These are phyloP conservation scores for Aphis craccivora DNA, from an alignment of 1,140 invertebrate genomes.

Conservation along the genomic window DNA sequence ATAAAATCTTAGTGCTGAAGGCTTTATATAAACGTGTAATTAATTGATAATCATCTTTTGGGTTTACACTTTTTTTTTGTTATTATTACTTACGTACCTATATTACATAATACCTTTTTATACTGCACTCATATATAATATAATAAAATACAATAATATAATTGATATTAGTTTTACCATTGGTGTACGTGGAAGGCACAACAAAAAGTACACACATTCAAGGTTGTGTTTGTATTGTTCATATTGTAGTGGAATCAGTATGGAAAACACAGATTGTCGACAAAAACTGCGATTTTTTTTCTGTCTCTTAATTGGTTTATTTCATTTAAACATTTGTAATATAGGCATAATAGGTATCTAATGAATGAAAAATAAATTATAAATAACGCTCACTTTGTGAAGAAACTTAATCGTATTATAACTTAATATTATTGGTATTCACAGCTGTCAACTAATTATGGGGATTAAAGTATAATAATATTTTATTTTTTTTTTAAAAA, in stretches of 20 bases:
- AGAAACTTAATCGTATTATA: too few species aligned
- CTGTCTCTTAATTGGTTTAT: background rate
- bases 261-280: background rate
- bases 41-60: constrained; percentile 58
- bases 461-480: too few species aligned
- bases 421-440: too few species aligned
- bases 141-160: background rate
- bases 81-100: background rate
- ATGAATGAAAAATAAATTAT: too few species aligned
- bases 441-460: too few species aligned
- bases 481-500: too few species aligned
- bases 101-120: background rate
- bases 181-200: background rate
- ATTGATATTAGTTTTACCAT: constrained; percentile 7
- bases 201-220: background rate
- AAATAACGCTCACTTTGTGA: too few species aligned
- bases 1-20: constrained; percentile 52
- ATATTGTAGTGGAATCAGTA: background rate
- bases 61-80: constrained; percentile 23
- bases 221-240: background rate
- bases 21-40: constrained; percentile 55
- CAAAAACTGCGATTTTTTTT: background rate
- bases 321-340: background rate
- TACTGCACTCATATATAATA: background rate
- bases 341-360: too few species aligned